phyloP scores from a whole-genome alignment of 2,113 vertebrate species.

The Bujurquina vittata region DNA sequence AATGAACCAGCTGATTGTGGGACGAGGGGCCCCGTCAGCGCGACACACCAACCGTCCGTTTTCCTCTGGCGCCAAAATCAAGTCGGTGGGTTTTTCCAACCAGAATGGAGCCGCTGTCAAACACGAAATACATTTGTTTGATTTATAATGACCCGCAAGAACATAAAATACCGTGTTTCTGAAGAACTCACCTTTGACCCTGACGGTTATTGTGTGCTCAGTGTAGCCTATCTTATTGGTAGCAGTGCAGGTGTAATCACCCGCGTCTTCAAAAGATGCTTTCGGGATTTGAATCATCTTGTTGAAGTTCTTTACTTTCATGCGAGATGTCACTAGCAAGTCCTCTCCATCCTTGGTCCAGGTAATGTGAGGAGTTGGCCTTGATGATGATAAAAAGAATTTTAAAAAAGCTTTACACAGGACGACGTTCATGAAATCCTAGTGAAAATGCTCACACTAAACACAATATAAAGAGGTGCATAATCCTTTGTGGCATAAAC shows the following conservation, averaged over 20 bases:
- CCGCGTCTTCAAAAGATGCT: slow-evolving; percentile 88
- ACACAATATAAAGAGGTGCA: not conserved
- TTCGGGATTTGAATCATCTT: slow-evolving; percentile 92
- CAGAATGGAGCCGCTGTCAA: slow-evolving; percentile 92
- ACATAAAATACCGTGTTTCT: not conserved
- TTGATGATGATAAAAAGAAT: slow-evolving; percentile 62
- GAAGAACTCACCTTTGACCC: slow-evolving; percentile 88
- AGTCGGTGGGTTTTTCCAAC: slow-evolving; percentile 90
- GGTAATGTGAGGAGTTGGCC: slow-evolving; percentile 90
- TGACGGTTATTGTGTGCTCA: slow-evolving; percentile 91
- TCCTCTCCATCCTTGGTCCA: slow-evolving; percentile 93
- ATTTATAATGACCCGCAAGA: not conserved
- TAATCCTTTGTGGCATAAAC: not conserved
- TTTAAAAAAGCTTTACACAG: slow-evolving; percentile 17
- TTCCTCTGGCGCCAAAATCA: slow-evolving; percentile 93
- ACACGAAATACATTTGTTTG: not conserved
- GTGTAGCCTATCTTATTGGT: slow-evolving; percentile 92
- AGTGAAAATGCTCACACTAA: not conserved
- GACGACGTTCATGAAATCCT: slow-evolving; percentile 10
- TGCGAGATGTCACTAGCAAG: slow-evolving; percentile 81
- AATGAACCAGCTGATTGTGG: slow-evolving; percentile 91
- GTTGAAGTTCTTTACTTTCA: slow-evolving; percentile 91
- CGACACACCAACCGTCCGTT: slow-evolving; percentile 89
- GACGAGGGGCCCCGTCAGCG: slow-evolving; percentile 91
- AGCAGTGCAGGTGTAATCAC: slow-evolving; percentile 92